Percentiles rank a stretch among this genome's conserved stretches.
These are phyloP conservation scores for Phortica okadai DNA, from an alignment of 2,888 invertebrate genomes.

Conservation along the genomic window DNA sequence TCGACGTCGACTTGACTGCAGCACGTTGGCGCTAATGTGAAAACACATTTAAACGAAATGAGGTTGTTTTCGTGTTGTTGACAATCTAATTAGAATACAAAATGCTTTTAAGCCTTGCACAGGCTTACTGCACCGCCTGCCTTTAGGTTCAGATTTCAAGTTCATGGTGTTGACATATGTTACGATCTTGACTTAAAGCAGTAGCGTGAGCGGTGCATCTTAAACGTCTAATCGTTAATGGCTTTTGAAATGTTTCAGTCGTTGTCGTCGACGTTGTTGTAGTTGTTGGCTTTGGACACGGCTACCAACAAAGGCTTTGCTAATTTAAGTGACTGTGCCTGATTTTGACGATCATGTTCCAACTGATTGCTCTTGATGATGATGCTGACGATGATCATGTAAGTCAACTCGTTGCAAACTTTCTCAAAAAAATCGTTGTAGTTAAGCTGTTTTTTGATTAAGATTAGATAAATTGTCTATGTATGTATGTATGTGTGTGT, in stretches of 20 bases:
- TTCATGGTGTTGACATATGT: constrained; percentile 69
- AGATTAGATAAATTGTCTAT: constrained; percentile 14
- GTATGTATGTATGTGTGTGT: neutral
- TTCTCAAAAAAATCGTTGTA: neutral
- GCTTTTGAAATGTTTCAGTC: constrained; percentile 23
- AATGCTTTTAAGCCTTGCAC: constrained; percentile 59
- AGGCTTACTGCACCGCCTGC: neutral
- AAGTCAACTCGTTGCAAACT: neutral
- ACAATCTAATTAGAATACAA: constrained; percentile 76
- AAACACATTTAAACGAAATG: constrained; percentile 67
- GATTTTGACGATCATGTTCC: constrained; percentile 28
- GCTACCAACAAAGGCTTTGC: neutral
- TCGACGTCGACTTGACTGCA: constrained; percentile 2
- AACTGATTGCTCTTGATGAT: neutral
- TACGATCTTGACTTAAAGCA: constrained; percentile 40
- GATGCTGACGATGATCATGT: neutral
- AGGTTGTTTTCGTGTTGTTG: constrained; percentile 74
- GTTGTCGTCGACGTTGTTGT: neutral
- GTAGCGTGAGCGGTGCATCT: constrained; percentile 32
- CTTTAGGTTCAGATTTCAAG: constrained; percentile 59
- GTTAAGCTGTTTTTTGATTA: neutral
- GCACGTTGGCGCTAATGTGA: constrained; percentile 67
- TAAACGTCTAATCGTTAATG: constrained; percentile 38
- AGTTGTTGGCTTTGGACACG: neutral
- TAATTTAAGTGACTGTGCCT: constrained; percentile 23